These are phyloP conservation scores for Tamias sibiricus DNA, from an alignment of 2,113 vertebrate species.

Conservation along the genomic window DNA sequence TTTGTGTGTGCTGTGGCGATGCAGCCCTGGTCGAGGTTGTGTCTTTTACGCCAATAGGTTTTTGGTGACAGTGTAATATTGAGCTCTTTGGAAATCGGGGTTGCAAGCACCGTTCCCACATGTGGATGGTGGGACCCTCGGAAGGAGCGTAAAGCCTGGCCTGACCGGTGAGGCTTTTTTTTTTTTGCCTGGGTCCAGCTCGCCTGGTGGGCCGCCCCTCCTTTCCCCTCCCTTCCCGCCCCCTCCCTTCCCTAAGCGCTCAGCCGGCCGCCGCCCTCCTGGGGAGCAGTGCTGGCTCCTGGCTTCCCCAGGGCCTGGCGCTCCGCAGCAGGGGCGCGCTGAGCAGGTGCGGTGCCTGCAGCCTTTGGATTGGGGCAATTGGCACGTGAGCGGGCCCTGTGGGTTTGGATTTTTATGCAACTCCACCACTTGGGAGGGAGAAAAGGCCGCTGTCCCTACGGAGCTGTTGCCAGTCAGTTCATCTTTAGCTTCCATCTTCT, in stretches of 20 bases:
- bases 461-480: not conserved
- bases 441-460: not conserved
- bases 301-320: not conserved
- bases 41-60: not conserved
- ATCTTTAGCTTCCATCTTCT: not conserved
- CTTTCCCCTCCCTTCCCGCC: not conserved
- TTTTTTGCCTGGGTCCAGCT: not conserved
- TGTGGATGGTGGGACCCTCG: not conserved
- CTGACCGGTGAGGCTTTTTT: constrained; percentile 49
- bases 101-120: not conserved
- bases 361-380: not conserved
- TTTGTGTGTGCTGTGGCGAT: not conserved
- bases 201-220: not conserved
- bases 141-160: not conserved
- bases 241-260: not conserved
- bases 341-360: constrained; percentile 20
- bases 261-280: constrained; percentile 44
- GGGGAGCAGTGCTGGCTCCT: not conserved
- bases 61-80: not conserved
- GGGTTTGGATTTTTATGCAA: constrained; percentile 2
- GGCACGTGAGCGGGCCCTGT: not conserved
- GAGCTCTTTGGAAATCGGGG: not conserved
- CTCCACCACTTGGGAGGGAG: not conserved
- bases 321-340: not conserved
- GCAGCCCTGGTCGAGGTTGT: not conserved